Evolutionary conservation across 37 sponge, comb jelly and placozoan genomes (phyloP), one percentile per base, ranked within the genome.

Genomic region (Eunapius fragilis): DNA sequence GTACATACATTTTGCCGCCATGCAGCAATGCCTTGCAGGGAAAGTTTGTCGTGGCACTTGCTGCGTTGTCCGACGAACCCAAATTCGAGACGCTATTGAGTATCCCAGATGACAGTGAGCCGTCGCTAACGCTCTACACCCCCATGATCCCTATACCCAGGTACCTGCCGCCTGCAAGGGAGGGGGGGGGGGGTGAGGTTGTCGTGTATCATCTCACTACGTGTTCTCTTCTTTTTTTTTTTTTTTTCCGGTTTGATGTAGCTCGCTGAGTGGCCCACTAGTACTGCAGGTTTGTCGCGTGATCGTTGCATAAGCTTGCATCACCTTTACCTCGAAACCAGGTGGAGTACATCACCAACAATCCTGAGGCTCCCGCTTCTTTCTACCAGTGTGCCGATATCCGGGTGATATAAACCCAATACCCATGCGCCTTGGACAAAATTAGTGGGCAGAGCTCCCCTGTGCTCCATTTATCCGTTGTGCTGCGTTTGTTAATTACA

Each of bases 381-480:
- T 96, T 96, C 84, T 96, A 91, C 91, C 96, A 96, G 78, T 96
- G 96, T 86, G 93, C 96, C 70, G 96, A 96, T 72, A 75, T 96
- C 3, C 58, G 58, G 14, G 58, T 58, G 58, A 58, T 58, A 58
- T 58, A 19, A 58, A 12, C 19, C 14, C 7, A 1, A 58, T 10
- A 11, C 14, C 6, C 58, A 58, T 58, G 58, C 41, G 6, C 41
- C 6, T 41, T 41, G 41, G 41, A 58, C 58, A 58, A n/a, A n/a
- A 58, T 58, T 58, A 58, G 58, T 58, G 58, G 58, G 58, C 58
- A 58, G 58, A 37, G 38, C 45, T 73, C 13, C 84, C 74, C 45
- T 24, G 32, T 77, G 27, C 45, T 35, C 78, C 78, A 41, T 34
- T 45, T 77, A 34, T 11, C 37, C 78, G 41, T 77, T 17, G 22